phyloP scores from a whole-genome alignment of 1,140 invertebrate species.

The Ostrea denselamellosa region DNA sequence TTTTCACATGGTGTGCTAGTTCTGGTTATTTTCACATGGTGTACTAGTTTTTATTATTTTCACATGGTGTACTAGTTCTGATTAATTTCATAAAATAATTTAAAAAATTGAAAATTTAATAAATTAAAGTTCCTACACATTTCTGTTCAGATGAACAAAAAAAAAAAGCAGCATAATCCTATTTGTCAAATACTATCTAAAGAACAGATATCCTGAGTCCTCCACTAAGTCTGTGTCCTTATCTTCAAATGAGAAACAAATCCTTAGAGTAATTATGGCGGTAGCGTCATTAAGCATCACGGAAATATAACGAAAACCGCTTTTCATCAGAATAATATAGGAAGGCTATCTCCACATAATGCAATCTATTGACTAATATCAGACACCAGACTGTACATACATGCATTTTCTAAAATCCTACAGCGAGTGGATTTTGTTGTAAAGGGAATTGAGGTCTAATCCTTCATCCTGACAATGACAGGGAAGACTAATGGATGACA shows the following conservation, averaged over 20 bases:
- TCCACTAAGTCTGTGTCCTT: background rate
- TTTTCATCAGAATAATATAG: background rate
- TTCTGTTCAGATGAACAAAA: too few species aligned
- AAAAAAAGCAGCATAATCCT: too few species aligned
- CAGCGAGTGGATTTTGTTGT: background rate
- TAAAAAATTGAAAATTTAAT: too few species aligned
- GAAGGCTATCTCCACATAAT: background rate
- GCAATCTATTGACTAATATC: background rate
- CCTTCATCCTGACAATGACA: background rate
- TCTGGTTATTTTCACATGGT: too few species aligned
- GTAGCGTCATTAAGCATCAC: background rate
- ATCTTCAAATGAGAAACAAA: background rate
- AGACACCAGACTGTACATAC: background rate
- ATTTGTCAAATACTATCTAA: too few species aligned
- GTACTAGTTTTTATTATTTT: too few species aligned
- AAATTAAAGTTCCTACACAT: too few species aligned
- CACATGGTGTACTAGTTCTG: too few species aligned
- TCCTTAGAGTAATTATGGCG: background rate
- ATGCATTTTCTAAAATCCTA: background rate
- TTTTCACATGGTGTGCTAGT: too few species aligned
- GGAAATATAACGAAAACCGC: background rate
- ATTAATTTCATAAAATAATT: too few species aligned
- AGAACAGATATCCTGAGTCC: too few species aligned
- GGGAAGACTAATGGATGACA: background rate
- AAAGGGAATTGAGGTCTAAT: background rate